These are phyloP conservation scores for Rhagoletis pomonella DNA, from an alignment of 1,140 invertebrate species.

Conservation along the genomic window DNA sequence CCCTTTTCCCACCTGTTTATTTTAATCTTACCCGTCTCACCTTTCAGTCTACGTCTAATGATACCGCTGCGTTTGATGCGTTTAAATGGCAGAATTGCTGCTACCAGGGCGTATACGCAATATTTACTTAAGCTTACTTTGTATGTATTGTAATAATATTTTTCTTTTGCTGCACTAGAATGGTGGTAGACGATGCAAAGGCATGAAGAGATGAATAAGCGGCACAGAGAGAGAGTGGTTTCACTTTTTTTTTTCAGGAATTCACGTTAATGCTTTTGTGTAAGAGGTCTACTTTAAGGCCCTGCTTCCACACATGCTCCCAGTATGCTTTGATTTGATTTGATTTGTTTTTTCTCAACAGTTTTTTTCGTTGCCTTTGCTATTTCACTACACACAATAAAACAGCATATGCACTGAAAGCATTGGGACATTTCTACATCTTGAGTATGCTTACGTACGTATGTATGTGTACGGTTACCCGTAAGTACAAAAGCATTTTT, in stretches of 20 bases:
- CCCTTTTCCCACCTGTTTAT: neutral
- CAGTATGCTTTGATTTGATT: slow-evolving; percentile 20
- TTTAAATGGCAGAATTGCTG: neutral
- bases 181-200: neutral
- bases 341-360: slow-evolving; percentile 58
- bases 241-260: neutral
- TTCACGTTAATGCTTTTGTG: neutral
- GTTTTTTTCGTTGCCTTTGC: neutral
- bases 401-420: neutral
- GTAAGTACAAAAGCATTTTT: slow-evolving; percentile 55
- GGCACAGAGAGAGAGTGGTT: neutral
- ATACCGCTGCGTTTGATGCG: neutral
- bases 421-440: neutral
- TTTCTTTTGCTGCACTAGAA: slow-evolving; percentile 27
- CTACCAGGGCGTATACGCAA: slow-evolving; percentile 24
- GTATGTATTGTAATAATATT: slow-evolving; percentile 45
- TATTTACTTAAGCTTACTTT: slow-evolving; percentile 45
- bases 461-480: slow-evolving; percentile 54
- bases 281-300: slow-evolving; percentile 15
- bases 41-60: too few relatives aligned
- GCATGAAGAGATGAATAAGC: neutral
- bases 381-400: neutral
- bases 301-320: neutral
- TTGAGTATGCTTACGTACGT: slow-evolving; percentile 54
- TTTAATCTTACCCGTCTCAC: neutral